Evolutionary conservation across 2,113 vertebrate species (phyloP).

Genomic region (Hippotragus niger): DNA sequence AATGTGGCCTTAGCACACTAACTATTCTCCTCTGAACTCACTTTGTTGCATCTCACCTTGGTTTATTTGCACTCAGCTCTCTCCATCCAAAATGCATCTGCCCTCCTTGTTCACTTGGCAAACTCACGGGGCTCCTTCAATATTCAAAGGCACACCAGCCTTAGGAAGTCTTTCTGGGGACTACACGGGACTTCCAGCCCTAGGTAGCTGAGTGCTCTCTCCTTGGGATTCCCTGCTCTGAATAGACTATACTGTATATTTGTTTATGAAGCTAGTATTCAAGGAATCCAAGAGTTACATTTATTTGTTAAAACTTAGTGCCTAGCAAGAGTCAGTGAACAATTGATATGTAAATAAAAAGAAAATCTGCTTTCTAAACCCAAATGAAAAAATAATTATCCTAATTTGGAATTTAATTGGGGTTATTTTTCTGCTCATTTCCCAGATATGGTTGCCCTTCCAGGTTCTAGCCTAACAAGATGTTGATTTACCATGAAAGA

Average conservation of each 20-base stretch:
- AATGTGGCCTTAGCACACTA: neutral
- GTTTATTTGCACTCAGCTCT: neutral
- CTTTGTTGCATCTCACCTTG: neutral
- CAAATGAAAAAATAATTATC: constrained; percentile 8
- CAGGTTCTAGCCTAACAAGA: constrained; percentile 15
- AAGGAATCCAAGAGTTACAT: neutral
- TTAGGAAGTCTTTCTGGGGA: neutral
- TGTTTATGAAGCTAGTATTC: neutral
- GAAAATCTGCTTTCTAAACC: constrained; percentile 12
- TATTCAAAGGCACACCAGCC: neutral
- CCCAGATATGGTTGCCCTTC: neutral
- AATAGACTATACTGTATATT: neutral
- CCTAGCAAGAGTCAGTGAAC: neutral
- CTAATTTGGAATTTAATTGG: constrained; percentile 46
- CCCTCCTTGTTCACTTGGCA: neutral
- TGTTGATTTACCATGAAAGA: neutral
- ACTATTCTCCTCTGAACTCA: neutral
- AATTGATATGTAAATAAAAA: constrained; percentile 19
- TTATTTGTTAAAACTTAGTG: neutral
- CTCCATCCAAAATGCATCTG: neutral
- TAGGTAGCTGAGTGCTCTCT: neutral
- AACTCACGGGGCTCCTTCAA: neutral
- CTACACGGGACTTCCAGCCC: accelerated
- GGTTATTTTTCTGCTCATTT: constrained; percentile 13
- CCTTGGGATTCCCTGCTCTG: neutral